Base-by-base conservation (phyloP, 2,888 invertebrate genomes). In the Dynastes maya region DNA sequence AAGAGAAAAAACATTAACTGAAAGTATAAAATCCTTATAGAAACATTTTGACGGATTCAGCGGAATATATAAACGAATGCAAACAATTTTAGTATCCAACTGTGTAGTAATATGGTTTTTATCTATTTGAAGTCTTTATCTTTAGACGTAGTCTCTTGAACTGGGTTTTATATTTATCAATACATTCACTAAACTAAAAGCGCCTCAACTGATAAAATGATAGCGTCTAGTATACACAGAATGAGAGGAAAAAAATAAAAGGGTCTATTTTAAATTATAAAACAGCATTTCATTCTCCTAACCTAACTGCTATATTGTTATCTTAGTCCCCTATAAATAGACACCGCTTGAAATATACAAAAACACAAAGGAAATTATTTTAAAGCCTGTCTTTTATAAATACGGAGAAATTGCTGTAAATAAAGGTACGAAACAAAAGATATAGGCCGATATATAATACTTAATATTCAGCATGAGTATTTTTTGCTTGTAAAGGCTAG, bases 361-460 rank as follows among this genome's bases (percentile, higher is more conserved):
- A 37, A 67, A 45, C 11, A 45, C 45, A 45, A 45, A 37, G 16
- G 65, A n/a, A 37, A 45, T 67, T 45, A 11, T 16, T 61, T 61
- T 61, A 61, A 61, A 61, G 6, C 22, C 1, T 32, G 6, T 9
- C 2, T 22, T 67, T 29, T 67, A 72, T 72, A 72, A 72, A 72
- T 40, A 72, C 1, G 27, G 61, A 22, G 22, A 22, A 16, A 55
- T 55, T 22, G 22, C 55, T 55, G n/a, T 22, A 55, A 55, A 55
- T n/a, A 55, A 55, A 22, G 55, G 45, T 11, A 67, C 37, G 29
- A 16, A 67, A 45, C 67, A 53, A 67, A 71, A 78, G 78, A 71
- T 78, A 78, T 72, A 51, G 51, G 49, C 51, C 49, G 51, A 78
- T 78, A 78, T 71, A 78, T 78, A 61, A 71, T 63, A 40, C 37